A percentile compares a stretch with the other conserved stretches of the same genome.
Conservation (phyloP, 1,140 invertebrate species). For the Zelostemma sp. region DNA sequence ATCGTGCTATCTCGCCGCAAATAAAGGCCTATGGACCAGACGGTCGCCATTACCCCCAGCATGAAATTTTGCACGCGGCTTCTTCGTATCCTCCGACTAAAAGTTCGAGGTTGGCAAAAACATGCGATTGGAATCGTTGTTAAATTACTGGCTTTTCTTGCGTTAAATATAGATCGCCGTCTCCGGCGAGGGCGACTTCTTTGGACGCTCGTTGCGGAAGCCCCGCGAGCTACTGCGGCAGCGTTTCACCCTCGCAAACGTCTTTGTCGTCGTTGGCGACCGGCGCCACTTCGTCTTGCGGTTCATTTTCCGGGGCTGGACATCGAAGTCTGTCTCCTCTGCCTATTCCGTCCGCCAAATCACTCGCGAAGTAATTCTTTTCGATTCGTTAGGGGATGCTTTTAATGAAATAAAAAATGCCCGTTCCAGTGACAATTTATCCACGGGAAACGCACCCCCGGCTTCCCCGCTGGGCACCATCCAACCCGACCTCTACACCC, state of each 20-base stretch:
- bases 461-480: constrained; percentile 85
- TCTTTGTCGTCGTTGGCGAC: constrained; percentile 73
- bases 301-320: constrained; percentile 62
- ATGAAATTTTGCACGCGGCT: constrained; percentile 64
- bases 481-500: constrained; percentile 86
- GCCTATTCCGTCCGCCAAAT: constrained; percentile 76
- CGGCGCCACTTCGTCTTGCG: constrained; percentile 68
- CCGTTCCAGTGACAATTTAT: no score
- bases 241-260: constrained; percentile 71
- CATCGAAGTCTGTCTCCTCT: constrained; percentile 78
- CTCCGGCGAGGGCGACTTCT: constrained; percentile 80
- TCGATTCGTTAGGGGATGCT: background rate
- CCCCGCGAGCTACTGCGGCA: constrained; percentile 61
- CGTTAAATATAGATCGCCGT: constrained; percentile 81
- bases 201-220: constrained; percentile 77
- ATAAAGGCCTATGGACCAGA: constrained; percentile 83
- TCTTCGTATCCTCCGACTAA: constrained; percentile 68
- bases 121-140: no score
- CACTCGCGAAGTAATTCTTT: constrained; percentile 60
- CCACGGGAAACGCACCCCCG: constrained; percentile 70
- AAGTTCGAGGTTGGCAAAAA: constrained; percentile 61
- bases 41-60: constrained; percentile 71
- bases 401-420: no score
- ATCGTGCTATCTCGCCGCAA: constrained; percentile 83
- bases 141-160: no score